Evolutionary conservation across 1,140 invertebrate genomes (phyloP).

Genomic region (Limonius californicus): DNA sequence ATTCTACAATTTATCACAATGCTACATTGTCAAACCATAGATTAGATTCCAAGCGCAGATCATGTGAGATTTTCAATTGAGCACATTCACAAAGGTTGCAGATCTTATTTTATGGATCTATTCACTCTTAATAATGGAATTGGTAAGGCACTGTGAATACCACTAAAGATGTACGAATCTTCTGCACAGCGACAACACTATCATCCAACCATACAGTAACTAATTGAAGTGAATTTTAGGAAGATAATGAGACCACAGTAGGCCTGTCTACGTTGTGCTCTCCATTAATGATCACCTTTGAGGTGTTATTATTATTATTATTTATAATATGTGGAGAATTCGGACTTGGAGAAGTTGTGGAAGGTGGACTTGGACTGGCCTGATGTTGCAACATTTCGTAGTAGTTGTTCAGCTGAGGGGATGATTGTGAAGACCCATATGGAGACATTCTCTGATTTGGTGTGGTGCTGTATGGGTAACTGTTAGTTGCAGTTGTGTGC

Average conservation of each 20-base stretch:
- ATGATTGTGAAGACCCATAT: slow-evolving; percentile 36
- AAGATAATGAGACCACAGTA: slow-evolving; percentile 46
- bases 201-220: not conserved
- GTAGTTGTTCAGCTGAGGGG: slow-evolving; percentile 34
- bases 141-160: no score
- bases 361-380: slow-evolving; percentile 37
- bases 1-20: not conserved
- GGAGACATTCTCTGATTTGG: slow-evolving; percentile 33
- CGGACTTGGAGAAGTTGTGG: slow-evolving; percentile 33
- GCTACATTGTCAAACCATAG: not conserved
- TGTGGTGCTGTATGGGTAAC: slow-evolving; percentile 30
- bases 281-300: slow-evolving; percentile 42
- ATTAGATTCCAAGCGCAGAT: no score
- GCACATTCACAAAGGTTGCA: no score
- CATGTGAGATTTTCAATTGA: no score
- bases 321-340: slow-evolving; percentile 21
- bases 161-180: no score
- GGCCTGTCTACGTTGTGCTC: slow-evolving; percentile 43
- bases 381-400: slow-evolving; percentile 29
- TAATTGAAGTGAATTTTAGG: slow-evolving; percentile 16
- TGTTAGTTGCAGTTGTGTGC: slow-evolving; percentile 27
- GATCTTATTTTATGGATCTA: no score
- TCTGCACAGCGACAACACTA: no score
- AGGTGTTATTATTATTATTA: slow-evolving; percentile 30
- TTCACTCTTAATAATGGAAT: no score